Conservation (phyloP, 2,113 vertebrate genomes). For the Jacana jacana region DNA sequence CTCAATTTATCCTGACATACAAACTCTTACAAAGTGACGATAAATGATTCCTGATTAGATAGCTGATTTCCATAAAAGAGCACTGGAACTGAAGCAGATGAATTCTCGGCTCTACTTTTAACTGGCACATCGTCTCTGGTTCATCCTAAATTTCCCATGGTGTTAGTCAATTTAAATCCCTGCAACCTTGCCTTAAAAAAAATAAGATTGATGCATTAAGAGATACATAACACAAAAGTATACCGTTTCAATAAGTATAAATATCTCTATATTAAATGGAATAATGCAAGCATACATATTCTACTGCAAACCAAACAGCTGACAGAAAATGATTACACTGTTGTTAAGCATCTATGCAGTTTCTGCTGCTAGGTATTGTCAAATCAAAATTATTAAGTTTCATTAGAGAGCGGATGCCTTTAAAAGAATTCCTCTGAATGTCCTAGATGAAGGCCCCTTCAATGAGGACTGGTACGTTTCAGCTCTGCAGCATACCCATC, state of each 20-base stretch:
- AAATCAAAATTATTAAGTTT: not conserved
- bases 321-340: not conserved
- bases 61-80: conserved; percentile 17
- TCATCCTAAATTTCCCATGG: not conserved
- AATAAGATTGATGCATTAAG: not conserved
- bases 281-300: not conserved
- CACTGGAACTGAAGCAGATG: not conserved
- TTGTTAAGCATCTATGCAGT: not conserved
- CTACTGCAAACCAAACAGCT: not conserved
- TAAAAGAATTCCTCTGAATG: not conserved
- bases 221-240: not conserved
- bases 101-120: conserved; percentile 5
- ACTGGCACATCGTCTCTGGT: not conserved
- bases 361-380: not conserved
- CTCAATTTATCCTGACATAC: conserved; percentile 32
- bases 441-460: not conserved
- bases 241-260: not conserved
- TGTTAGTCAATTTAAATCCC: not conserved
- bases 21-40: not conserved
- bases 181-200: not conserved
- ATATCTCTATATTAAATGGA: not conserved
- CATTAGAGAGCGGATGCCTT: not conserved
- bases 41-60: not conserved
- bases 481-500: not conserved
- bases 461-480: not conserved